Evolutionary conservation across 2,797 vertebrate species (phyloP).

Genomic region (Hippopotamyrus pictus): DNA sequence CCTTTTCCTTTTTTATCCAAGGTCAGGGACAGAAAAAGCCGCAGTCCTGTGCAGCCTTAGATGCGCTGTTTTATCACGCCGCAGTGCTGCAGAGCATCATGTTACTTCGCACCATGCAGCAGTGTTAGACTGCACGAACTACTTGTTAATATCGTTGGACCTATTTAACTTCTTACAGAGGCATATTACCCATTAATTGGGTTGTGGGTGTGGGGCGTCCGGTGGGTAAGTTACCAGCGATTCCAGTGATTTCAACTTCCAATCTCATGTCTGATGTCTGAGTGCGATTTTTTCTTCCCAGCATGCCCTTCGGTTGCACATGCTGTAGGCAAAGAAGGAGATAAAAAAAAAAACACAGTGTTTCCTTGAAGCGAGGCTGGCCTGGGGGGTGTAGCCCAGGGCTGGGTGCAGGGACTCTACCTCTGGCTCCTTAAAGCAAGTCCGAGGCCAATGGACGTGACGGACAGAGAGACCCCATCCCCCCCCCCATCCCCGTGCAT

Average conservation of each 20-base stretch:
- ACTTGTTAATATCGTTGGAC: neutral
- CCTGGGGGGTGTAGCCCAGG: neutral
- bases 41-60: neutral
- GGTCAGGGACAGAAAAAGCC: neutral
- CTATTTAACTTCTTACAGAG: neutral
- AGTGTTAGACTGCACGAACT: neutral
- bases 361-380: neutral
- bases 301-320: neutral
- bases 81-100: neutral
- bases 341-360: neutral
- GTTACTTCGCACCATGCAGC: neutral
- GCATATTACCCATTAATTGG: neutral
- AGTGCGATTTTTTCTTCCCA: neutral
- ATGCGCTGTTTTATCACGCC: neutral
- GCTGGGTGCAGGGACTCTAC: neutral
- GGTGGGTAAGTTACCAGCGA: neutral
- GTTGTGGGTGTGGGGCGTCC: neutral
- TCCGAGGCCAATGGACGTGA: neutral
- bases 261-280: neutral
- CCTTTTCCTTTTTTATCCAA: neutral
- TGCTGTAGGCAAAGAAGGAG: neutral
- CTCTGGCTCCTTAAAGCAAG: neutral
- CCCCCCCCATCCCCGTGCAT: neutral
- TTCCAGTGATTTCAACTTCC: neutral
- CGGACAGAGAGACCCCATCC: neutral